Evolutionary conservation across 2,888 invertebrate species (phyloP).

Genomic region (Salticus scenicus): DNA sequence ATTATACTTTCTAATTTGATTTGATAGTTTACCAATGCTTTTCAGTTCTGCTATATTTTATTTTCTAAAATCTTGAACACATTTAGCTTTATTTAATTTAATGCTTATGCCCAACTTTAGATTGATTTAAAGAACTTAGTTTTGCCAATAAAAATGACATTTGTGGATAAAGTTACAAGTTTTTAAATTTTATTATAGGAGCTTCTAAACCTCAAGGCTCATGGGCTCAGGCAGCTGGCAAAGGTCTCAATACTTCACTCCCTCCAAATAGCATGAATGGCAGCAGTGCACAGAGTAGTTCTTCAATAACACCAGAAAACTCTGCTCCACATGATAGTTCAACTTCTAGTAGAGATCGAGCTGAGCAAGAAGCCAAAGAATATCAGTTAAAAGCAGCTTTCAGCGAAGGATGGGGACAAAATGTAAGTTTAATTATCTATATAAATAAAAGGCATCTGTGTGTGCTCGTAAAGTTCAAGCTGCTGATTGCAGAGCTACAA

Average conservation of each 20-base stretch:
- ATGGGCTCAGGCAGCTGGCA: conserved; percentile 79
- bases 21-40: too few species aligned
- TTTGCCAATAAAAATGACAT: too few species aligned
- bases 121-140: too few species aligned
- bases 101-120: too few species aligned
- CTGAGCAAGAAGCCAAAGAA: conserved; percentile 55
- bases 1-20: too few species aligned
- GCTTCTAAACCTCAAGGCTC: conserved; percentile 73
- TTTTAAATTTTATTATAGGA: conserved; percentile 34
- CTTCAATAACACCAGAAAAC: neutral
- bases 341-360: conserved; percentile 26
- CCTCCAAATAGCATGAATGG: conserved; percentile 38
- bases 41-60: too few species aligned
- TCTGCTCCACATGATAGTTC: neutral
- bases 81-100: too few species aligned
- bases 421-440: conserved; percentile 79
- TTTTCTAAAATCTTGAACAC: too few species aligned
- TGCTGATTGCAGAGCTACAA: too few species aligned
- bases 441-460: too few species aligned
- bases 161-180: too few species aligned
- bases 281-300: conserved; percentile 24
- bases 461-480: too few species aligned
- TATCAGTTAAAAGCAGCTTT: conserved; percentile 53
- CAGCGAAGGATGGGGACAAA: conserved; percentile 87
- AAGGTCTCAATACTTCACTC: conserved; percentile 75